These are phyloP conservation scores for Apolygus lucorum DNA, from an alignment of 1,140 invertebrate genomes.

Conservation along the genomic window DNA sequence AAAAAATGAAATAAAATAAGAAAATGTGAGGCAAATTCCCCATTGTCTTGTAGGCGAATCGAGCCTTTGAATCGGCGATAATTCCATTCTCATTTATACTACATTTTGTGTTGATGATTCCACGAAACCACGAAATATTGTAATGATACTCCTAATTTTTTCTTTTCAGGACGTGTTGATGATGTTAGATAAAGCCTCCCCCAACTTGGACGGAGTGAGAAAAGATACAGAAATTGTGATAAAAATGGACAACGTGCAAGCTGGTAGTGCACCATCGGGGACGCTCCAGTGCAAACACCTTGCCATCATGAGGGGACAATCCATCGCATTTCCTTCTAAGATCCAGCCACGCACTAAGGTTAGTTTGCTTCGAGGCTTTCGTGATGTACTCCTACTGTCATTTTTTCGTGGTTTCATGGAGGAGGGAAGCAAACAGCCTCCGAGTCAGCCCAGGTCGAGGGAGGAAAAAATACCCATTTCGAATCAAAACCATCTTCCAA, in stretches of 20 bases:
- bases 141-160: no score
- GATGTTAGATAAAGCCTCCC: constrained; percentile 1
- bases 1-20: no score
- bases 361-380: background rate
- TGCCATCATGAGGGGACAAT: background rate
- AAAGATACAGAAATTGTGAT: background rate
- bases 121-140: no score
- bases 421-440: no score
- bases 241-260: background rate
- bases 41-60: no score
- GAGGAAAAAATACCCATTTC: no score
- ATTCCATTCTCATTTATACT: no score
- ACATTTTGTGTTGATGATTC: no score
- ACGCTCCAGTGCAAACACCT: background rate
- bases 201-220: background rate
- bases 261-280: background rate
- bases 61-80: no score
- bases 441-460: no score
- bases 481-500: no score
- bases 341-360: background rate
- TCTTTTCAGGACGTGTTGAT: constrained; percentile 5
- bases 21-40: no score
- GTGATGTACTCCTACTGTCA: background rate
- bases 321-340: background rate
- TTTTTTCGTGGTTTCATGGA: background rate